Conservation (phyloP, 1,140 invertebrate species). For the Varroa destructor region DNA sequence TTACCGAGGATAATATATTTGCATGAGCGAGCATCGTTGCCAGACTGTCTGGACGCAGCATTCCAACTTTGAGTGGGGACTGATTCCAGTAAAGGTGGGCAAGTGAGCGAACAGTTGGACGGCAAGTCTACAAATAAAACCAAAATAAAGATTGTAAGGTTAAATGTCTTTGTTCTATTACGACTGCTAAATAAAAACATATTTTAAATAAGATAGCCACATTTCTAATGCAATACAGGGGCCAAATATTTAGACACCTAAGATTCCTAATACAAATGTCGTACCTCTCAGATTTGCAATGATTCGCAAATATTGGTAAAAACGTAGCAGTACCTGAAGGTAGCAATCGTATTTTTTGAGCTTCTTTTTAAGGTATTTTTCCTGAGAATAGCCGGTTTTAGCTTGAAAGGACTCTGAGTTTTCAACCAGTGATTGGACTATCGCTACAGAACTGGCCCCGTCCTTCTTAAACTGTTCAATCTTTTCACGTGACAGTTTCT, state of each 20-base stretch:
- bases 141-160: background rate
- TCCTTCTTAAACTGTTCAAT: constrained; percentile 60
- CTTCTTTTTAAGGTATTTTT: constrained; percentile 88
- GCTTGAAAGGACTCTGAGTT: constrained; percentile 66
- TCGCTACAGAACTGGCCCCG: constrained; percentile 51
- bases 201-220: too few relatives aligned
- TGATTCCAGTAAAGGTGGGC: constrained; percentile 62
- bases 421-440: constrained; percentile 68
- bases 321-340: constrained; percentile 39
- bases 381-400: constrained; percentile 82
- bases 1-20: background rate
- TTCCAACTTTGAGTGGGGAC: constrained; percentile 54
- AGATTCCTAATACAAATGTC: too few relatives aligned
- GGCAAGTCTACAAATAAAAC: constrained; percentile 43
- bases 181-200: too few relatives aligned
- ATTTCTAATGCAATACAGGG: too few relatives aligned
- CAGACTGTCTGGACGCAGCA: constrained; percentile 16
- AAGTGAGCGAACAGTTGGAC: constrained; percentile 58
- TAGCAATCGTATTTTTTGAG: constrained; percentile 63
- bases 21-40: background rate
- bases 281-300: too few relatives aligned
- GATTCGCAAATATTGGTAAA: too few relatives aligned
- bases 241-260: too few relatives aligned
- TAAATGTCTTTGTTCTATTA: background rate
- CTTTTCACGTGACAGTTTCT: constrained; percentile 64